Conservation (phyloP, 1,140 invertebrate genomes). For the Temnothorax nylanderi region DNA sequence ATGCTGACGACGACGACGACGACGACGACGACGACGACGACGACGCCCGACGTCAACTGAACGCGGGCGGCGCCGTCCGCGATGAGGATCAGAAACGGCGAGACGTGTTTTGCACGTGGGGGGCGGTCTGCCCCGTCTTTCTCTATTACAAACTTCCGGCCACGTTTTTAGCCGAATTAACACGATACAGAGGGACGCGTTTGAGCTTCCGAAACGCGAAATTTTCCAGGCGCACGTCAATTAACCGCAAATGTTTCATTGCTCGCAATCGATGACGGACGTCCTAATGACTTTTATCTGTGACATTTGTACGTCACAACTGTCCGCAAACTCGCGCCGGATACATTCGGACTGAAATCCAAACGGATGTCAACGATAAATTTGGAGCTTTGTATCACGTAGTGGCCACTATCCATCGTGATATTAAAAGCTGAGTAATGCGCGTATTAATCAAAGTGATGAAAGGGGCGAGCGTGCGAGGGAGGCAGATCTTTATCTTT, state of each 20-base stretch:
- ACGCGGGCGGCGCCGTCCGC: background rate
- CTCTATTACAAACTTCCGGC: constrained; percentile 3
- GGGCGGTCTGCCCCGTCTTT: background rate
- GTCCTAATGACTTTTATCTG: constrained; percentile 43
- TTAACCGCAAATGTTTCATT: background rate
- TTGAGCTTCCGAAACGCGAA: background rate
- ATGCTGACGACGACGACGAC: background rate
- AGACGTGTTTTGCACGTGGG: constrained; percentile 27
- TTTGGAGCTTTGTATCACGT: constrained; percentile 10
- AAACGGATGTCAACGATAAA: constrained; percentile 35
- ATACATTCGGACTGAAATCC: constrained; percentile 13
- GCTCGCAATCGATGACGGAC: background rate
- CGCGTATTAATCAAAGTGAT: constrained; percentile 14
- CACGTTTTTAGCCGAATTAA: constrained; percentile 32
- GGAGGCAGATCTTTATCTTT: constrained; percentile 2
- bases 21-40: background rate
- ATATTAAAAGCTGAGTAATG: background rate
- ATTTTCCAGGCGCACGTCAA: background rate
- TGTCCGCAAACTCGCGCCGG: constrained; percentile 20
- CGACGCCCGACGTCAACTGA: background rate
- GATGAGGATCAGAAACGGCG: background rate
- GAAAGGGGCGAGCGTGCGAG: background rate
- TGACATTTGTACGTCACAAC: constrained; percentile 17
- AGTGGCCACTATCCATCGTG: background rate
- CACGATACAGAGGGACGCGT: background rate